Evolutionary conservation across 1,140 invertebrate genomes (phyloP), one percentile per base, ranked within the genome.

Genomic region (Eulimnadia texana): DNA sequence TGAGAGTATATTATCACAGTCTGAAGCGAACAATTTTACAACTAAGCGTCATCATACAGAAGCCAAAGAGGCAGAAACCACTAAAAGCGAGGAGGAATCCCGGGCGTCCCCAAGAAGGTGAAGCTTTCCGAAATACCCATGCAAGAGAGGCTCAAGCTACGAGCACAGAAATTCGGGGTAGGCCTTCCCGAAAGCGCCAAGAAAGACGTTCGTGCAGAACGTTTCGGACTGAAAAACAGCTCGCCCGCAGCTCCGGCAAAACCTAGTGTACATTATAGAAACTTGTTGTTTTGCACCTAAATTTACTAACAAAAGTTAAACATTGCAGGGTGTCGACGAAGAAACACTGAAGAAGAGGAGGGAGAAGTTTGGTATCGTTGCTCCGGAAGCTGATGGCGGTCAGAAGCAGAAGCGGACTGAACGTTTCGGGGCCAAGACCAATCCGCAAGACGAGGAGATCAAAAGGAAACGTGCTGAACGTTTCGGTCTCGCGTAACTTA

Each of bases 121-220:
- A 86, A 81, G 75, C 69, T 80, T 60, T 77, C 74, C 27, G 77
- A 82, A 55, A 16, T 57, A 19, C 20, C 27, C 22, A 33, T 19
- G n/a, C 27, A 57, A 20, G 55, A 57, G 29, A 27, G 84, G 58
- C 67, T 88, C 54, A 84, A 86, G 71, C 78, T 87, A 78, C 78
- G 86, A 66, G 85, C 85, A 2, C 86, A 86, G 68, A 82, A 86
- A 68, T 89, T 89, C 76, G 86, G 85, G 25, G 70, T 83, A n/a
- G 74, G 79, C 3, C 64, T 78, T 3, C 74, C 79, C 50, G 75
- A 82, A 50, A 67, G 75, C 50, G 70, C 72, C 55, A 79, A 79
- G 64, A 87, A 83, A 72, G 78, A 80, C 69, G 83, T 78, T 1
- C 77, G 84, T 66, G 80, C 82, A 63, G 79, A 80, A 61, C 75